Evolutionary conservation across 2,797 vertebrate genomes (phyloP).

Genomic region (Clarias fuscus): DNA sequence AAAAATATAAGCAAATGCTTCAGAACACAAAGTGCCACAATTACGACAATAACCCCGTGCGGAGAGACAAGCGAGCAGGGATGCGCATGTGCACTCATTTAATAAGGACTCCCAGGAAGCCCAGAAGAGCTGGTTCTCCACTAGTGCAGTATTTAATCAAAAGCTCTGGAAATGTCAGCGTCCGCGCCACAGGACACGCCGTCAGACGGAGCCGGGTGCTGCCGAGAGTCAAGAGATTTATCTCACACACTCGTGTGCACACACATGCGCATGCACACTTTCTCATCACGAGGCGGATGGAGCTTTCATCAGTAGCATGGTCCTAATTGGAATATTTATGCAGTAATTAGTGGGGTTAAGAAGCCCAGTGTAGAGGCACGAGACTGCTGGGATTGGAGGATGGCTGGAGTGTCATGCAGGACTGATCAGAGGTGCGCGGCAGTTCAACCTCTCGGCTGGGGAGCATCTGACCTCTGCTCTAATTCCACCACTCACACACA

Average conservation of each 20-base stretch:
- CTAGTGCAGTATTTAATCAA: constrained; percentile 48
- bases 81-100: constrained; percentile 30
- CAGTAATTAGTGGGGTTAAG: constrained; percentile 82
- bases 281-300: constrained; percentile 60
- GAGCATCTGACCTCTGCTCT: constrained; percentile 44
- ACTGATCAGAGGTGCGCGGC: constrained; percentile 65
- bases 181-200: constrained; percentile 37
- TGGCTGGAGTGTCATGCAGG: constrained; percentile 54
- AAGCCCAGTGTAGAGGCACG: constrained; percentile 65
- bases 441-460: constrained; percentile 60
- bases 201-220: constrained; percentile 42
- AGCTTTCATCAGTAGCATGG: constrained; percentile 71
- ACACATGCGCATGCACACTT: constrained; percentile 1
- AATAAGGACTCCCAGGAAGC: constrained; percentile 33
- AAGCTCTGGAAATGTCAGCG: constrained; percentile 46
- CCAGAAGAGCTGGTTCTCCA: constrained; percentile 32
- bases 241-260: constrained; percentile 2
- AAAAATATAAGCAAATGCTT: constrained; percentile 23
- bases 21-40: constrained; percentile 22
- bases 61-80: constrained; percentile 4
- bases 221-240: constrained; percentile 33
- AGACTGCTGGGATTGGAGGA: constrained; percentile 57
- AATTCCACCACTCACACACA: constrained; percentile 31
- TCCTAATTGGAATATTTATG: constrained; percentile 88
- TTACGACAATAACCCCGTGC: constrained; percentile 31